Evolutionary conservation across 2,888 invertebrate genomes (phyloP), one percentile per base, ranked within the genome.

Genomic region (Cordilura impudica): DNA sequence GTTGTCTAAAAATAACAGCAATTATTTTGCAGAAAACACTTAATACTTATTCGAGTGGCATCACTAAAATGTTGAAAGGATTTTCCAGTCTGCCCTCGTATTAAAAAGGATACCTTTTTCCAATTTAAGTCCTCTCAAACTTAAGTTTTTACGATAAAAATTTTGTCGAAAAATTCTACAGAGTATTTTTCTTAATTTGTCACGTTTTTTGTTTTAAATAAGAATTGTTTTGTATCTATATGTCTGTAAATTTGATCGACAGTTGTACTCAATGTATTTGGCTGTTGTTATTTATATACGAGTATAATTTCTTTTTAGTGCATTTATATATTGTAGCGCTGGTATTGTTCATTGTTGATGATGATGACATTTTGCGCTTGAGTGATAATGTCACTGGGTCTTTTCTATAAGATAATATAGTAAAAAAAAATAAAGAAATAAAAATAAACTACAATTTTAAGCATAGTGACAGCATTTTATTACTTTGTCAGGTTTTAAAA

Each of bases 181-280:
- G n/a, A n/a, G n/a, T n/a, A n/a, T n/a, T 71, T 51, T 71, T 45
- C 53, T 43, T 53, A 71, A 71, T 61, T 61, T 61, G 60, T 53
- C 70, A 39, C 53, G 43, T 53, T 35, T 63, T 35, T 61, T 61
- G 43, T 61, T 16, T 19, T 14, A 53, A 49, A 56, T 16, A 14
- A 49, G 49, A 70, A 58, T 43, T 18, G 26, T 45, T 29, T 67
- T 45, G 54, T 54, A 45, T 67, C 18, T 10, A 43, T 29, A 67
- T 21, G 31, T 56, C 54, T 29, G 72, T 58, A 65, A 72, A 72
- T 56, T 65, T 72, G 72, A 72, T 56, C 35, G 65, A 73, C 72
- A 65, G 49, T 54, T 65, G 49, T 23, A 51, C 21, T 14, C 63
- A 14, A 35, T 49, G 39, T 35, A 21, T 39, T 54, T 53, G 29